Conservation (phyloP, 2,888 invertebrate genomes). For the Scaptomyza polygonia region DNA sequence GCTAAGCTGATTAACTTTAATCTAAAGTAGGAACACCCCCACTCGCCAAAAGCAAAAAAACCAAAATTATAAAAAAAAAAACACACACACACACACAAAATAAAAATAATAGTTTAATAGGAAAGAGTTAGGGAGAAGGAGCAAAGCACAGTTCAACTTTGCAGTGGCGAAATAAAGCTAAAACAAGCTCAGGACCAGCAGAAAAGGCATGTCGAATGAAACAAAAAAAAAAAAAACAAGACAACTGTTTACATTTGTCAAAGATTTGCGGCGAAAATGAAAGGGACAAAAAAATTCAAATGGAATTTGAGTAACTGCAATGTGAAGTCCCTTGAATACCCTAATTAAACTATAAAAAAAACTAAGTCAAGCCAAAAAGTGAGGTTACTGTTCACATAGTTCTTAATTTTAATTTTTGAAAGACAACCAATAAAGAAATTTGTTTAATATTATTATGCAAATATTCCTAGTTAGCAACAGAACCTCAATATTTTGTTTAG, state of each 20-base stretch:
- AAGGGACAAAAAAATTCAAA: constrained; percentile 26
- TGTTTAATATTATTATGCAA: too few species aligned
- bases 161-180: constrained; percentile 28
- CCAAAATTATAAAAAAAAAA: constrained; percentile 19
- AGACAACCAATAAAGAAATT: not conserved
- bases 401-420: not conserved
- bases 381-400: not conserved
- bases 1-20: constrained; percentile 78
- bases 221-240: constrained; percentile 30
- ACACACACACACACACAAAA: constrained; percentile 9
- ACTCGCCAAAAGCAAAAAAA: constrained; percentile 28
- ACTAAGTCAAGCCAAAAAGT: not conserved
- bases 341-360: not conserved
- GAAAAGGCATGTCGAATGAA: constrained; percentile 1
- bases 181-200: constrained; percentile 13
- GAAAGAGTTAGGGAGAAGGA: not conserved
- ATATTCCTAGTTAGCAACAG: not conserved
- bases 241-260: constrained; percentile 73
- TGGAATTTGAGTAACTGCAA: not conserved
- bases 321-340: constrained; percentile 8
- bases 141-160: constrained; percentile 49
- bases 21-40: constrained; percentile 58
- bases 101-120: not conserved
- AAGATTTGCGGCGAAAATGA: constrained; percentile 55
- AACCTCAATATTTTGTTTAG: not conserved